Conservation (phyloP, 2,113 vertebrate genomes). For the Beaufortia kweichowensis region DNA sequence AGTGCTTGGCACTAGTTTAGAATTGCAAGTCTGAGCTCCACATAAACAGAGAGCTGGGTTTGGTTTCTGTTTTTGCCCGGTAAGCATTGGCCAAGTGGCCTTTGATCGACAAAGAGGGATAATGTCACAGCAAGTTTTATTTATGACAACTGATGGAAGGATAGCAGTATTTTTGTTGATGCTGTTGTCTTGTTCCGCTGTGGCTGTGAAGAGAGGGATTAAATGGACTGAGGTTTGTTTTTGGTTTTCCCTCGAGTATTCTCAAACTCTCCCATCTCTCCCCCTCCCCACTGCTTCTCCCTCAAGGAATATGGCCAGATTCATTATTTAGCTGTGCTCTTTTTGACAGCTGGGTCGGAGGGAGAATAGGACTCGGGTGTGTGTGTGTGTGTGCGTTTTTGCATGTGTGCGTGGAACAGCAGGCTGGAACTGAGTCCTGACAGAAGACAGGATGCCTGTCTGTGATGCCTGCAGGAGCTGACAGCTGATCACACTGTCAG, state of each 20-base stretch:
- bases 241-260: conserved; percentile 31
- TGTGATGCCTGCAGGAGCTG: conserved; percentile 88
- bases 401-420: conserved; percentile 87
- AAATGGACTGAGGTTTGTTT: conserved; percentile 43
- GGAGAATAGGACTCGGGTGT: conserved; percentile 77
- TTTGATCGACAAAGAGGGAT: conserved; percentile 24
- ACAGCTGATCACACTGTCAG: conserved; percentile 91
- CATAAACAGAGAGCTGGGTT: not conserved
- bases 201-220: conserved; percentile 25
- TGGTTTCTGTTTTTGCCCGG: not conserved
- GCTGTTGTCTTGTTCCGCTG: conserved; percentile 30
- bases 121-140: conserved; percentile 23
- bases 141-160: conserved; percentile 29
- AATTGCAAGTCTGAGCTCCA: not conserved
- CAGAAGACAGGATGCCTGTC: conserved; percentile 90
- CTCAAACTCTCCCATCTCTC: conserved; percentile 25
- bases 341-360: conserved; percentile 93
- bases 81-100: not conserved
- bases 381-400: conserved; percentile 65
- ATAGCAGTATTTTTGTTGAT: conserved; percentile 4
- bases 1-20: not conserved
- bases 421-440: conserved; percentile 95
- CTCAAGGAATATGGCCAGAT: conserved; percentile 73
- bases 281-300: conserved; percentile 54
- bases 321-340: conserved; percentile 91